Evolutionary conservation across 37 sponge, comb jelly and placozoan species (phyloP).

Genomic region (Amphimedon queenslandica): DNA sequence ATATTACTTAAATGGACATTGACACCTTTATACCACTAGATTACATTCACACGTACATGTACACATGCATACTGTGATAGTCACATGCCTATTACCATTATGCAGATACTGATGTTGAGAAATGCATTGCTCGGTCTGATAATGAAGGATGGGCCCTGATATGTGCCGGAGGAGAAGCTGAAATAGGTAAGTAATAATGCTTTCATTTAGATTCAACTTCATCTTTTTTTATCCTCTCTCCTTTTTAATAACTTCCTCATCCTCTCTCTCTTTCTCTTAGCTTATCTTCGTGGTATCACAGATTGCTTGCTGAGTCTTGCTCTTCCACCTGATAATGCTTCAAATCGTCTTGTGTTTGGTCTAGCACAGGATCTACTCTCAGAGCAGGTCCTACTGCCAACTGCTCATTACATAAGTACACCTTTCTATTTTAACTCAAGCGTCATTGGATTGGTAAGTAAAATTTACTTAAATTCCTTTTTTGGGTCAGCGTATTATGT

Average conservation of each 20-base stretch:
- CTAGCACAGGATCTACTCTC: conserved; percentile 33
- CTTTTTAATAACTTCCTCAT: background rate
- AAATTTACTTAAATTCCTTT: too few relatives aligned
- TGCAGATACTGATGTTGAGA: conserved; percentile 3
- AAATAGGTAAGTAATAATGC: conserved; percentile 2
- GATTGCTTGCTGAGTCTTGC: conserved; percentile 59
- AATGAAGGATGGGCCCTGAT: conserved; percentile 5
- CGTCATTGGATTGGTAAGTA: conserved; percentile 51
- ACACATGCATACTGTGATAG: background rate
- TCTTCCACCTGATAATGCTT: conserved; percentile 43
- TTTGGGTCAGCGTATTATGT: too few relatives aligned
- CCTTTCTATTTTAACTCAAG: conserved; percentile 61
- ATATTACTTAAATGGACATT: too few relatives aligned
- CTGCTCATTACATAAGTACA: conserved; percentile 24
- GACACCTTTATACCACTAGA: background rate
- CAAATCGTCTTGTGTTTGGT: conserved; percentile 15
- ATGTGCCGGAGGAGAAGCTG: background rate
- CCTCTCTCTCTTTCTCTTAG: conserved; percentile 13
- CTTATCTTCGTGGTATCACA: conserved; percentile 46
- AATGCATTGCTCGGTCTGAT: background rate
- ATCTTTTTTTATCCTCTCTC: background rate
- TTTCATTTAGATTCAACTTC: too few relatives aligned
- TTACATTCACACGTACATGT: background rate
- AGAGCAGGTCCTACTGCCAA: conserved; percentile 31
- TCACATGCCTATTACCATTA: too few relatives aligned